Conservation (phyloP, 2,888 invertebrate genomes). For the Ethmia dodecea region DNA sequence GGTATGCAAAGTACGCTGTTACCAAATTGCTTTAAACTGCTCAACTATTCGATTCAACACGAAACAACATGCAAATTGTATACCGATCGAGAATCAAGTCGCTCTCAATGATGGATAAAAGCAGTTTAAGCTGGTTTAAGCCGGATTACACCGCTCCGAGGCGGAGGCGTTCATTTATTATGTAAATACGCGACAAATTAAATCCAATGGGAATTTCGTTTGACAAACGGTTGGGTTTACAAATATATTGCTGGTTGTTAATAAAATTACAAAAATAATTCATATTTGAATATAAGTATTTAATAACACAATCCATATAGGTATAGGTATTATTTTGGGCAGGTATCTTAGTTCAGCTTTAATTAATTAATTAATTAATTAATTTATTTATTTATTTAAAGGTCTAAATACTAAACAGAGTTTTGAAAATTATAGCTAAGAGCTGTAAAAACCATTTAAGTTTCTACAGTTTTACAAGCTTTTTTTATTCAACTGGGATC, state of each 20-base stretch:
- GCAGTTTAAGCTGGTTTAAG: constrained; percentile 48
- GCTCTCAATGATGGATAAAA: constrained; percentile 72
- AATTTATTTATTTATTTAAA: no score
- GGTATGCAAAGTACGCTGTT: constrained; percentile 27
- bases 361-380: no score
- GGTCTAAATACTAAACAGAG: no score
- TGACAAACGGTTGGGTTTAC: constrained; percentile 60
- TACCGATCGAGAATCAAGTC: constrained; percentile 73
- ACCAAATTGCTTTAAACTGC: constrained; percentile 47
- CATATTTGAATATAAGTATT: neutral
- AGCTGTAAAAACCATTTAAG: no score
- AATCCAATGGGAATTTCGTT: constrained; percentile 72
- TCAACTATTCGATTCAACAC: constrained; percentile 60
- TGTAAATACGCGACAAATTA: constrained; percentile 77
- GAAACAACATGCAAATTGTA: constrained; percentile 68
- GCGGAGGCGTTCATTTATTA: constrained; percentile 73
- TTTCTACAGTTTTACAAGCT: no score
- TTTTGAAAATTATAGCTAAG: no score
- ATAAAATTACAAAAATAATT: constrained; percentile 16
- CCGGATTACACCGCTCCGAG: constrained; percentile 42
- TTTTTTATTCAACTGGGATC: no score
- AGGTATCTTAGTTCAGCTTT: no score
- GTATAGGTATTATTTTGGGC: no score
- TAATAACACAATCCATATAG: no score
- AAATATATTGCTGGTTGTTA: constrained; percentile 43